Evolutionary conservation across 2,888 invertebrate genomes (phyloP), one percentile per base, ranked within the genome.

Genomic region (Zeuzera pyrina): DNA sequence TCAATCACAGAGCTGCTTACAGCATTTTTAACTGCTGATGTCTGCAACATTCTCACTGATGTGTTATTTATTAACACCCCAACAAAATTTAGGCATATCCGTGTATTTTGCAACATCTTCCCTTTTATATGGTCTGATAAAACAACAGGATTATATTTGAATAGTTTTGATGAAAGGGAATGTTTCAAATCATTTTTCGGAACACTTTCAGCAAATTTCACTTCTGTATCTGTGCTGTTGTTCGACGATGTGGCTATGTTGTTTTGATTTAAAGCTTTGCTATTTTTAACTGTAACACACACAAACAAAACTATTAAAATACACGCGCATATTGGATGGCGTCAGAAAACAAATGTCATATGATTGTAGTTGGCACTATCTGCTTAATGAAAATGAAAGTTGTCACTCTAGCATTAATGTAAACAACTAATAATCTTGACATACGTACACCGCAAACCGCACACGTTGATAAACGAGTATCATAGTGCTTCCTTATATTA

Each of bases 281-380:
- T 81, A 81, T 79, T 81, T 76, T 78, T 83, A 77, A 70, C 81
- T 83, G 68, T 27, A 74, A 70, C 57, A 63, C 43, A 19, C 19
- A 6, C 19, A 8, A 19, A 6, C 19, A 19, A 19, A 34, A n/a
- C n/a, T n/a, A n/a, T n/a, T 6, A 42, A 47, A 38, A 50, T 51
- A 50, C 56, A 53, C 49, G 53, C 56, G 55, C 60, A 45, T 57
- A 57, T 37, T 52, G 45, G 47, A 60, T 59, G 78, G 72, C 77
- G 76, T 73, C 64, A 60, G 55, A 50, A 49, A 43, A 12, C 1
- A 12, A 8, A 14, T 29, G 22, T 29, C 33, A 33, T 32, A 32
- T 32, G 31, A 79, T 73, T 65, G 48, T 45, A 53, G 60, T 66
- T 71, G 70, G 70, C 67, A 66, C 36, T 46, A 43, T 45, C 39